phyloP scores from a whole-genome alignment of 2,113 vertebrate genomes.

The Lophius piscatorius region DNA sequence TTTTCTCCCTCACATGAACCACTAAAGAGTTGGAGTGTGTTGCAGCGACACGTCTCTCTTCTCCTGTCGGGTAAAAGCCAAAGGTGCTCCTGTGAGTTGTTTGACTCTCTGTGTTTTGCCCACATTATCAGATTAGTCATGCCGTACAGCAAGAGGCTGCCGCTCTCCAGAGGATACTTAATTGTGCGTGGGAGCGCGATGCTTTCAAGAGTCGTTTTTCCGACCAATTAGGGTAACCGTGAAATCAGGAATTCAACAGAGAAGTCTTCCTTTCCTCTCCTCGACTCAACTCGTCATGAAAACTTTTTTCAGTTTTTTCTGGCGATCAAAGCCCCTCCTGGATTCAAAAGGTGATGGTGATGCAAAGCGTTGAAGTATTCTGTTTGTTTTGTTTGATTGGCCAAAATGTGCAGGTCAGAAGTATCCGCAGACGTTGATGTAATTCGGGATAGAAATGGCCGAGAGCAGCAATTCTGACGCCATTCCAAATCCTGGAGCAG shows the following conservation, averaged over 20 bases:
- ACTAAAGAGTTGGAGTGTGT: conserved; percentile 28
- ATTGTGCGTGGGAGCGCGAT: conserved; percentile 74
- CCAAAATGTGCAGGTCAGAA: conserved; percentile 16
- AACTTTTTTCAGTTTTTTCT: conserved; percentile 7
- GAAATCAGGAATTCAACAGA: conserved; percentile 61
- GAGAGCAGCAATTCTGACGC: conserved; percentile 11
- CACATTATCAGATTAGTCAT: conserved; percentile 77
- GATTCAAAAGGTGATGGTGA: neutral
- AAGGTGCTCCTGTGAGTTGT: conserved; percentile 63
- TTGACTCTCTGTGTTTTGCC: conserved; percentile 72
- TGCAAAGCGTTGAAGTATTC: conserved; percentile 3
- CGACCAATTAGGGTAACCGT: conserved; percentile 64
- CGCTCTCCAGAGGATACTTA: conserved; percentile 67
- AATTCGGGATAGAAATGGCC: conserved; percentile 35
- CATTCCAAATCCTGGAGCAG: conserved; percentile 22
- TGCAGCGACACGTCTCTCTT: conserved; percentile 27
- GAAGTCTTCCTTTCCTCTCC: conserved; percentile 27
- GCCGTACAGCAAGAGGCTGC: conserved; percentile 56
- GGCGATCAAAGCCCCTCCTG: neutral
- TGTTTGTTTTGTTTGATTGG: conserved; percentile 20
- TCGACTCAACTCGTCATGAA: conserved; percentile 2
- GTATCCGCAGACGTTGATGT: conserved; percentile 13
- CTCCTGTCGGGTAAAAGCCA: conserved; percentile 50
- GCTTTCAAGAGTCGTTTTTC: conserved; percentile 64
- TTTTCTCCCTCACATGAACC: conserved; percentile 22